Conservation (phyloP, 2,888 invertebrate genomes). For the Balanococcus diminutus region DNA sequence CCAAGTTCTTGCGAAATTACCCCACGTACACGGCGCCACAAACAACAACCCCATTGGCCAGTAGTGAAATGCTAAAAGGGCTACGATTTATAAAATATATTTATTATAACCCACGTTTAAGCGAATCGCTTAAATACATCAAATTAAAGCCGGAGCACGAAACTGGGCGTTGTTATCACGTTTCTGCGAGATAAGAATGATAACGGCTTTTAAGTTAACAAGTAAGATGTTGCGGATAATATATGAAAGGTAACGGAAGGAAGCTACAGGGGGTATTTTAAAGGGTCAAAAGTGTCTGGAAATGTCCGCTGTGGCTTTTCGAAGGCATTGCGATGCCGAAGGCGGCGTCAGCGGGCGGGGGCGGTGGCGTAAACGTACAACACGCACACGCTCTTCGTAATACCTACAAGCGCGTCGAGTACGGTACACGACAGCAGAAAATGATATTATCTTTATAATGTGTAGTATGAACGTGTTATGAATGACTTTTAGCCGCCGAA, state of each 20-base stretch:
- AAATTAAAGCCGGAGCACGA: conserved; percentile 36
- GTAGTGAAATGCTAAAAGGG: too few species aligned
- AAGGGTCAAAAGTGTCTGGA: conserved; percentile 50
- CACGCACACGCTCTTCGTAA: not conserved
- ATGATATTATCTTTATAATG: conserved; percentile 42
- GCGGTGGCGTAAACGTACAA: too few species aligned
- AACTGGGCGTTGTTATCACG: conserved; percentile 46
- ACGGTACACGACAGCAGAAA: conserved; percentile 25
- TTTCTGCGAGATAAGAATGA: conserved; percentile 41
- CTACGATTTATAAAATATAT: too few species aligned
- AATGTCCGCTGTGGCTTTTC: not conserved
- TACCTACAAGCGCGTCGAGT: not conserved
- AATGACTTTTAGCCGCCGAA: conserved; percentile 25
- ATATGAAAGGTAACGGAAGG: conserved; percentile 47
- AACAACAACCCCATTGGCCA: too few species aligned
- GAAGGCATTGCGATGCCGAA: not conserved
- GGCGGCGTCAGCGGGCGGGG: too few species aligned
- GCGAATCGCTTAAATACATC: conserved; percentile 26
- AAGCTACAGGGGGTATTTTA: conserved; percentile 43
- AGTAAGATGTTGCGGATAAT: conserved; percentile 48
- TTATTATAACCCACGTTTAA: not conserved
- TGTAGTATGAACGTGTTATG: conserved; percentile 34
- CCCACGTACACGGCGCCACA: too few species aligned
- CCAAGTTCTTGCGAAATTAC: too few species aligned
- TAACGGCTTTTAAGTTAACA: conserved; percentile 47